A percentile compares a stretch with the other conserved stretches of the same genome.
phyloP scores from a whole-genome alignment of 2,113 vertebrate genomes.

The Echinops telfairi region DNA sequence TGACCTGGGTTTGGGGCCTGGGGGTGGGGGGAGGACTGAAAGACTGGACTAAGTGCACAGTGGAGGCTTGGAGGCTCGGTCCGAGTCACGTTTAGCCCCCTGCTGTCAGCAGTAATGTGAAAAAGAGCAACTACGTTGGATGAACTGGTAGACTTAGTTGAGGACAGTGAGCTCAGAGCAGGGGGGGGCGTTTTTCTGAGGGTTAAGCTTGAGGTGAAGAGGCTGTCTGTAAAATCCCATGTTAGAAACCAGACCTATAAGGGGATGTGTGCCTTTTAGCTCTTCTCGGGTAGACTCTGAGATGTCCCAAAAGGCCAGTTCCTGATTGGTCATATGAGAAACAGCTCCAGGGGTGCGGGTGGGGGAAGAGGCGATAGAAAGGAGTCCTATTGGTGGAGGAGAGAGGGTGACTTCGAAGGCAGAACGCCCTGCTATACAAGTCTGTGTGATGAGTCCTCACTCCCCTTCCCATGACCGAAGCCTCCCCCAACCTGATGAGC shows the following conservation, averaged over 20 bases:
- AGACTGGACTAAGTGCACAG: neutral
- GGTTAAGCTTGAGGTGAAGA: slow-evolving; percentile 31
- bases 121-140: slow-evolving; percentile 27
- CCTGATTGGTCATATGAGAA: neutral
- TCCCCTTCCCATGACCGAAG: neutral
- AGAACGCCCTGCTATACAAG: neutral
- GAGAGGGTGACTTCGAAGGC: neutral
- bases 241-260: neutral
- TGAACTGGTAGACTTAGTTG: neutral
- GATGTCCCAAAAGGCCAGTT: neutral
- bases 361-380: neutral
- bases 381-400: neutral
- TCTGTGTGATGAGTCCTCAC: neutral
- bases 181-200: neutral
- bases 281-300: neutral
- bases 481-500: neutral
- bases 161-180: neutral
- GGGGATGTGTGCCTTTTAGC: neutral
- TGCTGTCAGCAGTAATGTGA: neutral
- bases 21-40: neutral
- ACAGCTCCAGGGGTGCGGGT: neutral
- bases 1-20: neutral
- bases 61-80: neutral
- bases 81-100: too few relatives aligned
- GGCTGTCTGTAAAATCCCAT: neutral